Conservation (phyloP, 2,113 vertebrate genomes). For the Hydrolagus affinis region DNA sequence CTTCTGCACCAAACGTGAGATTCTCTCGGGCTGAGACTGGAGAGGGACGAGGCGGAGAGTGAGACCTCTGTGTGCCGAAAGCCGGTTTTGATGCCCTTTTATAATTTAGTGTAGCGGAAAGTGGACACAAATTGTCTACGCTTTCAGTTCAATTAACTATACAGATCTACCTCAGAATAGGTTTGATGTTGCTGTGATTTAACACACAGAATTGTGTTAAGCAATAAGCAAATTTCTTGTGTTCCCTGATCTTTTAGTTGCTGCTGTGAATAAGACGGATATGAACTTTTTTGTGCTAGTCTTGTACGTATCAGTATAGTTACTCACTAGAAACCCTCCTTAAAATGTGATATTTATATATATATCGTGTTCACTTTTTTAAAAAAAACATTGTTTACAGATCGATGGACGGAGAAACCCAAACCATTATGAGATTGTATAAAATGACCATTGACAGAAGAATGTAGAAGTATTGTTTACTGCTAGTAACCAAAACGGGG, state of each 20-base stretch:
- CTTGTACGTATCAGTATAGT: slow-evolving; percentile 23
- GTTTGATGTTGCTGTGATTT: slow-evolving; percentile 20
- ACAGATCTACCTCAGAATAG: slow-evolving; percentile 31
- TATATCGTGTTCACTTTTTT: slow-evolving; percentile 25
- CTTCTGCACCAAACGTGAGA: no score
- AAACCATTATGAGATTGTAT: slow-evolving; percentile 26
- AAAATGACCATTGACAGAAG: slow-evolving; percentile 21
- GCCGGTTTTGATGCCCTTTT: slow-evolving; percentile 12
- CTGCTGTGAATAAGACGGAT: slow-evolving; percentile 30
- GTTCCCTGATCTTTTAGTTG: slow-evolving; percentile 3
- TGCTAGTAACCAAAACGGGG: slow-evolving; percentile 26
- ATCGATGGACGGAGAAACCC: slow-evolving; percentile 20
- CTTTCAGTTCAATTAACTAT: slow-evolving; percentile 27
- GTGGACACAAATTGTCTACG: background rate
- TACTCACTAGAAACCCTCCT: slow-evolving; percentile 24
- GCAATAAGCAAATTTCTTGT: slow-evolving; percentile 15
- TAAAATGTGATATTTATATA: slow-evolving; percentile 33
- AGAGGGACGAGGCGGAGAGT: no score
- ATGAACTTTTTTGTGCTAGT: slow-evolving; percentile 31
- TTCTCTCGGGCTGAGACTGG: no score
- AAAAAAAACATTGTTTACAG: slow-evolving; percentile 30
- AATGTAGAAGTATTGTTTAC: slow-evolving; percentile 26
- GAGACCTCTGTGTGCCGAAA: slow-evolving; percentile 11
- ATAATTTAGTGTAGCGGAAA: slow-evolving; percentile 5
- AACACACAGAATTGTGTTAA: background rate